Conservation (phyloP, 2,797 vertebrate species). For the Karalla daura region DNA sequence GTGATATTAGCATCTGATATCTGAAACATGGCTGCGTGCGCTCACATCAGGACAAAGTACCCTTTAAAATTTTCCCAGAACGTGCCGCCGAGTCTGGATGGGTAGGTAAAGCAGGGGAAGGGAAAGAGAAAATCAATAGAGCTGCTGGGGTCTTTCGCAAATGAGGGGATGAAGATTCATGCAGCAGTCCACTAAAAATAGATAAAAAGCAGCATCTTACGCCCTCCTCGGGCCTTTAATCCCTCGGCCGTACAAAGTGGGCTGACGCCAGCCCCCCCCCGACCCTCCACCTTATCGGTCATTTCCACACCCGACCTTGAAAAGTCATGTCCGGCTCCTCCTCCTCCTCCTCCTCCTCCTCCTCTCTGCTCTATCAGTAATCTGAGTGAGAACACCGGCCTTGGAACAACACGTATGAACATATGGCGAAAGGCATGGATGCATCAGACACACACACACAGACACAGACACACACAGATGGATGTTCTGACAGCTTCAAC, state of each 20-base stretch:
- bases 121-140: slow-evolving; percentile 49
- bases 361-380: slow-evolving; percentile 20
- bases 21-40: slow-evolving; percentile 40
- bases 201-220: slow-evolving; percentile 42
- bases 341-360: slow-evolving; percentile 6
- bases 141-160: slow-evolving; percentile 33
- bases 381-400: slow-evolving; percentile 70
- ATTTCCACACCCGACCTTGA: slow-evolving; percentile 57
- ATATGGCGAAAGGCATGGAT: slow-evolving; percentile 35
- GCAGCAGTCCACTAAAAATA: slow-evolving; percentile 57
- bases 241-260: slow-evolving; percentile 27
- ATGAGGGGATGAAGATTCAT: slow-evolving; percentile 57
- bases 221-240: slow-evolving; percentile 42
- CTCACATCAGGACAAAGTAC: slow-evolving; percentile 46
- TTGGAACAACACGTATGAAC: slow-evolving; percentile 50
- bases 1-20: slow-evolving; percentile 66
- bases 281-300: slow-evolving; percentile 35
- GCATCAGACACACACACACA: slow-evolving; percentile 1
- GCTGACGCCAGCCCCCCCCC: slow-evolving; percentile 18
- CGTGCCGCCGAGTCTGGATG: slow-evolving; percentile 30
- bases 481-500: slow-evolving; percentile 50
- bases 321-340: slow-evolving; percentile 55
- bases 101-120: slow-evolving; percentile 29
- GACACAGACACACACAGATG: slow-evolving; percentile 36
- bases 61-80: slow-evolving; percentile 51